Percentiles rank a stretch among this genome's conserved stretches.
Conservation (phyloP, 2,888 invertebrate genomes). For the Drosophila falleni region DNA sequence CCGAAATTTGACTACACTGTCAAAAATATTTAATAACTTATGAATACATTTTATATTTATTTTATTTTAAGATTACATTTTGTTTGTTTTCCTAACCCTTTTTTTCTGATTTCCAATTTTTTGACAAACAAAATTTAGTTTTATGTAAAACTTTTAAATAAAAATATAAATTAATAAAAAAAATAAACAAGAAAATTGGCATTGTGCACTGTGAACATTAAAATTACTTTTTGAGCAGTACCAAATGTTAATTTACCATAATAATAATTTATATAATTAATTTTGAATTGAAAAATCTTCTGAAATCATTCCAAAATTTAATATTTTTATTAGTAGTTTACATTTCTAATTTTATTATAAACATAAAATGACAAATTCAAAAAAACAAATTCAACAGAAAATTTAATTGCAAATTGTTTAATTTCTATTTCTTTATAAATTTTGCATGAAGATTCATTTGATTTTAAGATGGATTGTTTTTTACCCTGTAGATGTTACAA, state of each 20-base stretch:
- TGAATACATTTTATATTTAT: background rate
- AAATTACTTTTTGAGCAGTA: too few relatives aligned
- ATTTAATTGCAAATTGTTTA: background rate
- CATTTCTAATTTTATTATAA: background rate
- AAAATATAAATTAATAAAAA: too few relatives aligned
- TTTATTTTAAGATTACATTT: background rate
- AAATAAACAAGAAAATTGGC: too few relatives aligned
- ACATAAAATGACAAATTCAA: background rate
- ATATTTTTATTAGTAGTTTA: background rate
- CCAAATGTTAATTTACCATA: too few relatives aligned
- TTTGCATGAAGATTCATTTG: background rate
- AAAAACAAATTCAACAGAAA: background rate
- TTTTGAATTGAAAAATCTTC: background rate
- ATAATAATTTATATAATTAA: background rate
- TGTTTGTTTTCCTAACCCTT: too few relatives aligned
- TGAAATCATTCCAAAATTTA: background rate
- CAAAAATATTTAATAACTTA: background rate
- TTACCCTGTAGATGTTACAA: background rate
- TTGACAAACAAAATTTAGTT: too few relatives aligned
- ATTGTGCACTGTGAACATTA: too few relatives aligned
- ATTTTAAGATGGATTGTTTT: background rate
- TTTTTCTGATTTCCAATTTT: too few relatives aligned
- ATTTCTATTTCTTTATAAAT: background rate
- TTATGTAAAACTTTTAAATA: too few relatives aligned
- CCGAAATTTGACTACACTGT: conserved; percentile 37